Percentiles rank a stretch among this genome's conserved stretches.
Evolutionary conservation across 2,888 invertebrate genomes (phyloP).

Genomic region (Campoletis raptor): DNA sequence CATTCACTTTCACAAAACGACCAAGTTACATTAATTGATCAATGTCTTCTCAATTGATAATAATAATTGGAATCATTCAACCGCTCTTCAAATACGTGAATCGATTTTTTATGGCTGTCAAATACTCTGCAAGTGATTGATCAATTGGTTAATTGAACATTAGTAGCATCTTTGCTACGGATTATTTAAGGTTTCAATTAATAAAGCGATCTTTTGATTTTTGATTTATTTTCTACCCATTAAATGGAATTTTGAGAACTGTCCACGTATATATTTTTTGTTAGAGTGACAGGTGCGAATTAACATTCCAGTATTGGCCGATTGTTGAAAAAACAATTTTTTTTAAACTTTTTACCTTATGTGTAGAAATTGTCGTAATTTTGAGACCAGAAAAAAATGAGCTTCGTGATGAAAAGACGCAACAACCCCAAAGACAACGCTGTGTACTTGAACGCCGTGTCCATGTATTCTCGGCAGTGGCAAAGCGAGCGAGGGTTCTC

Average conservation of each 20-base stretch:
- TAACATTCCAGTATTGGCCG: neutral
- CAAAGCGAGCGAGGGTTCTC: slow-evolving; percentile 54
- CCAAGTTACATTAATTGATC: neutral
- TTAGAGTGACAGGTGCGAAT: neutral
- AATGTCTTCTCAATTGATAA: slow-evolving; percentile 2
- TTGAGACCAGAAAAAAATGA: slow-evolving; percentile 7
- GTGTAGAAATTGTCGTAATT: slow-evolving; percentile 14
- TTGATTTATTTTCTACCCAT: neutral
- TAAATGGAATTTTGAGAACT: neutral
- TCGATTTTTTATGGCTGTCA: neutral
- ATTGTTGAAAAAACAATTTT: neutral
- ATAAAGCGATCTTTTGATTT: neutral
- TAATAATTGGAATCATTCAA: slow-evolving; percentile 9
- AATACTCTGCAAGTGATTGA: neutral
- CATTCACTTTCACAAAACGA: neutral
- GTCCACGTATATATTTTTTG: neutral
- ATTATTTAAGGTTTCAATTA: neutral
- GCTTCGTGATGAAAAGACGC: neutral
- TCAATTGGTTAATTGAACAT: neutral
- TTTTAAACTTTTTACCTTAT: slow-evolving; percentile 7
- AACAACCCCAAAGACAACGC: neutral
- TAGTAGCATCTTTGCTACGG: neutral
- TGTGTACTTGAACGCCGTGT: slow-evolving; percentile 55
- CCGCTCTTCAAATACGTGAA: neutral
- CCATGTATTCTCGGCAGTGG: slow-evolving; percentile 62